phyloP scores from a whole-genome alignment of 2,797 vertebrate species.

The Eulemur albifrons region DNA sequence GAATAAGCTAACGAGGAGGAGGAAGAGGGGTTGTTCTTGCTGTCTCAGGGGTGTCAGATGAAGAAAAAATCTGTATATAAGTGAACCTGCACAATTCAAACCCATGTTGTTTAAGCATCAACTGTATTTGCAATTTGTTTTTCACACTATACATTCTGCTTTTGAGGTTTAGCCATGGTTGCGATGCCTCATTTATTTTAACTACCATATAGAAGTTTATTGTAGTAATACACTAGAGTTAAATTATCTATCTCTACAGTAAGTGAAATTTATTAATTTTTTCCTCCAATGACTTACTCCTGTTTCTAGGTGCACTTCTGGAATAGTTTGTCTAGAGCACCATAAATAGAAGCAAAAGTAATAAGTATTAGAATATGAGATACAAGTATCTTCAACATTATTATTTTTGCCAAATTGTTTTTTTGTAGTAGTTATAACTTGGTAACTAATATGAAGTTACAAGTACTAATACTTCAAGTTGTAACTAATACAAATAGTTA shows the following conservation, averaged over 20 bases:
- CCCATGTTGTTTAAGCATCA: not conserved
- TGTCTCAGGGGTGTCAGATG: not conserved
- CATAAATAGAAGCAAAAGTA: not conserved
- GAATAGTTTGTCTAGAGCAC: not conserved
- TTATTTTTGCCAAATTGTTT: not conserved
- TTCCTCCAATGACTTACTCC: not conserved
- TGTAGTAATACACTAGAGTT: not conserved
- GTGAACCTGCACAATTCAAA: not conserved
- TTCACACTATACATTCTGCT: not conserved
- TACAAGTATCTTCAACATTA: not conserved
- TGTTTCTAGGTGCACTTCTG: not conserved
- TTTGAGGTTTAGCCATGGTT: not conserved
- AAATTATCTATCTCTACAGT: not conserved
- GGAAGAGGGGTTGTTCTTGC: not conserved
- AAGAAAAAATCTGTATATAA: not conserved
- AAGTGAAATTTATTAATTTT: not conserved
- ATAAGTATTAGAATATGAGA: not conserved
- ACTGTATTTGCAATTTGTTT: not conserved
- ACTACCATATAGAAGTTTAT: not conserved
- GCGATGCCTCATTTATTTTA: not conserved
- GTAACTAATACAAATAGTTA: not conserved
- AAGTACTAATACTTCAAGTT: not conserved
- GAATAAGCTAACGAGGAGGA: not conserved
- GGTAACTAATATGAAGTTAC: not conserved
- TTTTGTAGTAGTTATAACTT: not conserved